Evolutionary conservation across 2,113 vertebrate genomes (phyloP), one percentile per base, ranked within the genome.

Genomic region (Notarius lentiginosus): DNA sequence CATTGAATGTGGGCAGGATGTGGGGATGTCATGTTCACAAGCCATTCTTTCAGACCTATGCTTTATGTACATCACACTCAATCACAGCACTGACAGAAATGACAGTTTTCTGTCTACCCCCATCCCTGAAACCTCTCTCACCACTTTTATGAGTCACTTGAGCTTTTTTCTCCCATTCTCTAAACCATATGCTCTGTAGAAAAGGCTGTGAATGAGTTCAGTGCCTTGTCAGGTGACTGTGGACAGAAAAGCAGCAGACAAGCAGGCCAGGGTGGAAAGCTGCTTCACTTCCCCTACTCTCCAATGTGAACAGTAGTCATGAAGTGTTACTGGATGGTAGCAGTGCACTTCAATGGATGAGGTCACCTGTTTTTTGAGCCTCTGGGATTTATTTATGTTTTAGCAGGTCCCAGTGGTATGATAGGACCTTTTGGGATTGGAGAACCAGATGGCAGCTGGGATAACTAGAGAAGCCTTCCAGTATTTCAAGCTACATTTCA

Each of bases 271-370:
- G 66, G 80, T 82, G 88, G 53, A 83, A 86, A 85, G 61, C 88
- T 82, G 80, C 73, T 80, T 20, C 30, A 80, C 84, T 84, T 83
- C 65, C 72, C 22, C 61, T 51, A 63, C 22, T 85, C 61, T 82
- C n/a, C 90, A 87, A 93, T 90, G 91, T 91, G 89, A 91, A 53
- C 79, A 12, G 1, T 53, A 79, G 90, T 94, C 92, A 93, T 84
- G 91, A 94, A 91, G 93, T 94, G 94, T 93, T 93, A 89, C 92
- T 93, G 92, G 91, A 94, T 61, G 1, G 87, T 83, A 92, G 92
- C 91, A 89, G 89, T 90, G 90, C 91, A 84, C 61, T 83, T 89
- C 83, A 88, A 51, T 82, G 90, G 84, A 89, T 93, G 90, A 93
- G 89, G 90, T 93, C 90, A 94, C 84, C 73, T 66, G 72, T 1